Evolutionary conservation across 2,113 vertebrate genomes (phyloP).

Genomic region (Dipodomys stephensi): DNA sequence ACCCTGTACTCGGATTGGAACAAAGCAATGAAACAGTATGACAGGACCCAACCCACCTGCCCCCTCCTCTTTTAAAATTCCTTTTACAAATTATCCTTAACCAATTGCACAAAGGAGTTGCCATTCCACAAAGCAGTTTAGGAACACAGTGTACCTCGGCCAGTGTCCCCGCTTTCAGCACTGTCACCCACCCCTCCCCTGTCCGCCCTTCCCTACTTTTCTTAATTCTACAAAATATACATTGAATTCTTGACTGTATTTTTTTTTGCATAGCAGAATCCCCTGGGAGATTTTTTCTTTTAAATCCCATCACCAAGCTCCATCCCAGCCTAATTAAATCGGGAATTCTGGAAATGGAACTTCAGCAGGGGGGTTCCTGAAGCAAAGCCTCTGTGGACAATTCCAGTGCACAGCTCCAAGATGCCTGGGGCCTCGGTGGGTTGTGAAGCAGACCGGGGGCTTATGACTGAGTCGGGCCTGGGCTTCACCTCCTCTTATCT

Average conservation of each 20-base stretch:
- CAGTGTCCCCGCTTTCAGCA: no score
- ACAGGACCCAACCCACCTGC: background rate
- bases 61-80: no score
- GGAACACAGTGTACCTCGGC: no score
- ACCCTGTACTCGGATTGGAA: background rate
- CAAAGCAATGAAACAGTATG: background rate
- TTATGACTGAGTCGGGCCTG: rapidly evolving
- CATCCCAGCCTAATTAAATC: background rate
- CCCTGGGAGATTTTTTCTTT: background rate
- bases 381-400: background rate
- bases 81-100: no score
- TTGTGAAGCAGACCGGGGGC: rapidly evolving
- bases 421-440: rapidly evolving
- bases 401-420: rapidly evolving
- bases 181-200: no score
- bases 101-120: no score
- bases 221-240: no score
- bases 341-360: background rate
- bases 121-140: no score
- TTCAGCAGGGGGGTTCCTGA: rapidly evolving
- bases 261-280: background rate
- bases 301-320: background rate
- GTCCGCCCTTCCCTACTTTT: no score
- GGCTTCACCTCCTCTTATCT: background rate
- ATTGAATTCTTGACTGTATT: background rate